These are phyloP conservation scores for Yponomeuta sedellus DNA, from an alignment of 2,888 invertebrate genomes.

Conservation along the genomic window DNA sequence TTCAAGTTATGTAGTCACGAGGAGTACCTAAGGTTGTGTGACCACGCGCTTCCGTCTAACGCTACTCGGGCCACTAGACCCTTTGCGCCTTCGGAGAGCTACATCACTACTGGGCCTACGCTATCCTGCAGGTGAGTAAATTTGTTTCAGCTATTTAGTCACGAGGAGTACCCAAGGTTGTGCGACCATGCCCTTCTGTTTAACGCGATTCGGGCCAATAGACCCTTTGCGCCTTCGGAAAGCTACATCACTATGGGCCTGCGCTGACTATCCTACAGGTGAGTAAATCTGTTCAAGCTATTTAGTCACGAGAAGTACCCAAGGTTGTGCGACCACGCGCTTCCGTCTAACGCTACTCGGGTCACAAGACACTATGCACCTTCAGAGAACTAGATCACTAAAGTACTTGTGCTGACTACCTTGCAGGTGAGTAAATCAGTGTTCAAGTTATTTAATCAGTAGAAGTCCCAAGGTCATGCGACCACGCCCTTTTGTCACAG, in stretches of 20 bases:
- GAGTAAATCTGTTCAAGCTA: conserved; percentile 79
- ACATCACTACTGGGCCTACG: conserved; percentile 85
- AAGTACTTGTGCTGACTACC: conserved; percentile 84
- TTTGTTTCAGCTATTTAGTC: conserved; percentile 84
- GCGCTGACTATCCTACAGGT: conserved; percentile 85
- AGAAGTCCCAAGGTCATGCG: conserved; percentile 84
- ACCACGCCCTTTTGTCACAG: conserved; percentile 83
- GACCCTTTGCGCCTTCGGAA: conserved; percentile 82
- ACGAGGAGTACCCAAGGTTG: conserved; percentile 83
- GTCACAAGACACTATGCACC: conserved; percentile 82
- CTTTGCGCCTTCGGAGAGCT: conserved; percentile 83
- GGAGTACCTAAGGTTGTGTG: conserved; percentile 84
- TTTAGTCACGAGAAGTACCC: conserved; percentile 87
- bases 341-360: conserved; percentile 82
- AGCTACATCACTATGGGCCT: conserved; percentile 86
- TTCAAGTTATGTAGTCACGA: conserved; percentile 87
- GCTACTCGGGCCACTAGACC: conserved; percentile 83
- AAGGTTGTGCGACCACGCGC: conserved; percentile 83
- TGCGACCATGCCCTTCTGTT: conserved; percentile 85
- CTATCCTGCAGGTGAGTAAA: conserved; percentile 80
- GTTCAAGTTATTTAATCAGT: conserved; percentile 85
- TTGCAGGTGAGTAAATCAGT: conserved; percentile 79
- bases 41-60: conserved; percentile 83
- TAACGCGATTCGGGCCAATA: conserved; percentile 82
- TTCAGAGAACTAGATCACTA: conserved; percentile 86